Base-by-base conservation (phyloP, 2,888 invertebrate genomes). In the Lissocephala sabroskyi region DNA sequence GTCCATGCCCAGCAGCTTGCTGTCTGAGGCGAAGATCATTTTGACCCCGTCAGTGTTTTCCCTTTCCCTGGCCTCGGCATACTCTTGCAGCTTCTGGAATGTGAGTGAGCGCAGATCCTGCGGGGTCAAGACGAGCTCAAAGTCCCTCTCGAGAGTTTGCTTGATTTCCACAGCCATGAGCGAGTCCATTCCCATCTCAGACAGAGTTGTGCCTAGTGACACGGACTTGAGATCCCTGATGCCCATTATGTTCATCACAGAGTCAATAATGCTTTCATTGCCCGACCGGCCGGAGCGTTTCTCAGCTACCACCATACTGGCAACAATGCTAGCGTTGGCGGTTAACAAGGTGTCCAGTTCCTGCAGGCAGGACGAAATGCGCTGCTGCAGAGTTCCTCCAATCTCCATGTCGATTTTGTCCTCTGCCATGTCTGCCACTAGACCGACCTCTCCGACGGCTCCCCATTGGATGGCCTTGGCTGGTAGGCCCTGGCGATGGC, bases 111-210 rank as follows among this genome's bases (percentile, higher is more conserved):
- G 88, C 50, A 97, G 91, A 64, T 97, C 96, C 79, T 94, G 93
- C 3, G 95, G 91, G 0, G 94, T 91, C 2, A 98, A 86, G 80
- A 91, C 90, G 45, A 97, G 86, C 78, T 97, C 96, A 79, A 92
- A 96, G 80, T 96, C 94, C 66, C 95, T 87, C 82, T 97, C 96
- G 1, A 97, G 84, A 0, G 92, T 92, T 84, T 97, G 96, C 68
- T 97, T 97, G 63, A 98, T 95, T 85, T 98, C 97, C 0, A 97
- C 95, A 0, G 95, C 95, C 95, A 96, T 97, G 87, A 98, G 90
- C 1, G 97, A 97, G 85, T 98, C 97, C 91, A 98, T 93, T 28
- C 98, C 98, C 57, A 98, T 86, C 81, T 98, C 97, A 1, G 95
- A 93, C 1, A 98, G 86, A 0, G 91, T 89, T 1, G 90, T 88